These are phyloP conservation scores for Pangasius macronema DNA, from an alignment of 2,797 vertebrate genomes.

Conservation along the genomic window DNA sequence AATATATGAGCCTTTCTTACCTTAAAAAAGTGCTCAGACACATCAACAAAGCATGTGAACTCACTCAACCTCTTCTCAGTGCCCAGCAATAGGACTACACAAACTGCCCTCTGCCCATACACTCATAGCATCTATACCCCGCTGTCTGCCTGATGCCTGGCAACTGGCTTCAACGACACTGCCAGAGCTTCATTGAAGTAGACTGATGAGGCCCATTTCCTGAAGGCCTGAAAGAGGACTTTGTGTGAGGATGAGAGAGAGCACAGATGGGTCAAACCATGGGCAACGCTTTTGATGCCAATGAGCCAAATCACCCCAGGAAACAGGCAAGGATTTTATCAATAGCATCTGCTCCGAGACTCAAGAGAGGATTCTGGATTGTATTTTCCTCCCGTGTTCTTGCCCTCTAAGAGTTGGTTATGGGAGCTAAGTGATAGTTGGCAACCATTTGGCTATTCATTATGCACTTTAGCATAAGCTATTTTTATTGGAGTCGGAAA, in stretches of 20 bases:
- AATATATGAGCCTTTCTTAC: slow-evolving; percentile 1
- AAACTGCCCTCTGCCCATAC: slow-evolving; percentile 37
- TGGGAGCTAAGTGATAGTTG: slow-evolving; percentile 27
- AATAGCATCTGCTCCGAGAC: slow-evolving; percentile 27
- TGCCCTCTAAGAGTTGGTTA: slow-evolving; percentile 15
- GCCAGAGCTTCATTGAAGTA: slow-evolving; percentile 39
- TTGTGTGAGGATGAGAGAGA: slow-evolving; percentile 53
- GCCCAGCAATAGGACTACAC: slow-evolving; percentile 17
- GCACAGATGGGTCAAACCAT: slow-evolving; percentile 38
- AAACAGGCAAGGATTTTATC: slow-evolving; percentile 41
- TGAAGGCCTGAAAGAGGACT: slow-evolving; percentile 54
- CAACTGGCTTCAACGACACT: slow-evolving; percentile 38
- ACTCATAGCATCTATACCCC: slow-evolving; percentile 38
- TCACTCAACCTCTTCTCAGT: slow-evolving; percentile 32
- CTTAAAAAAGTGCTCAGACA: slow-evolving; percentile 5
- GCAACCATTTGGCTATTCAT: slow-evolving; percentile 24
- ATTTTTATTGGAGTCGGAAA: slow-evolving; percentile 16
- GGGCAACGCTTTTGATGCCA: slow-evolving; percentile 48
- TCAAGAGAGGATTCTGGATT: slow-evolving; percentile 36
- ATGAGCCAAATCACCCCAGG: slow-evolving; percentile 35
- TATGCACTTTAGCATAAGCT: slow-evolving; percentile 18
- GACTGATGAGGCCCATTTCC: slow-evolving; percentile 54
- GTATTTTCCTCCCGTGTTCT: slow-evolving; percentile 21
- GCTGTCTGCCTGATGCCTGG: slow-evolving; percentile 50
- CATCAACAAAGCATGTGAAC: slow-evolving; percentile 42